Evolutionary conservation across 2,113 vertebrate species (phyloP).

Genomic region (Tiliqua scincoides): DNA sequence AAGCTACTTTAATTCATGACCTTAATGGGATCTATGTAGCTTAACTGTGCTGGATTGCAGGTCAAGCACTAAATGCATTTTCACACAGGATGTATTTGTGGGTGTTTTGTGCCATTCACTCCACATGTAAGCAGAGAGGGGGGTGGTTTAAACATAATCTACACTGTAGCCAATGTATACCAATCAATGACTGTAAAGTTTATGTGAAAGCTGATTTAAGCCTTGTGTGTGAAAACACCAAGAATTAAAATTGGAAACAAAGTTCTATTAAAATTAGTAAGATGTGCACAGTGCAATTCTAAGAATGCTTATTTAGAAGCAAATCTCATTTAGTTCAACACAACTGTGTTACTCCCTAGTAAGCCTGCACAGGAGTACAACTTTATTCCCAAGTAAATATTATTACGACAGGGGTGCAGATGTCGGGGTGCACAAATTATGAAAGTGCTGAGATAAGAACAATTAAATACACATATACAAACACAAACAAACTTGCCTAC

Average conservation of each 20-base stretch:
- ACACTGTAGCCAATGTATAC: not conserved
- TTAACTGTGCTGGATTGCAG: not conserved
- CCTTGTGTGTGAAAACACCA: not conserved
- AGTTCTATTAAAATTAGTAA: not conserved
- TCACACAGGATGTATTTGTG: not conserved
- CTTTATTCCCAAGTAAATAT: not conserved
- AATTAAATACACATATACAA: not conserved
- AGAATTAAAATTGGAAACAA: not conserved
- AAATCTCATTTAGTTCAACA: not conserved
- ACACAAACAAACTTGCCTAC: slow-evolving; percentile 76
- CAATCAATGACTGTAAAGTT: not conserved
- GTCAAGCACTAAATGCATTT: not conserved
- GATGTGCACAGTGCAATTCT: not conserved
- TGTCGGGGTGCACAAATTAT: not conserved
- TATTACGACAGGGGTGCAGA: not conserved
- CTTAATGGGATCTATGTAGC: not conserved
- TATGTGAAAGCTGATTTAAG: not conserved
- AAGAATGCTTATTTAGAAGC: not conserved
- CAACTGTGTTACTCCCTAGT: not conserved
- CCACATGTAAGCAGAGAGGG: not conserved
- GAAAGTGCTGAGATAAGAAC: not conserved
- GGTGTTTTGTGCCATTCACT: not conserved
- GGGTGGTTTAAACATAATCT: not conserved
- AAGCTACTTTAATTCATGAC: not conserved
- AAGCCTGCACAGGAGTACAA: not conserved